These are phyloP conservation scores for Miichthys miiuy DNA, from an alignment of 2,797 vertebrate genomes.

Conservation along the genomic window DNA sequence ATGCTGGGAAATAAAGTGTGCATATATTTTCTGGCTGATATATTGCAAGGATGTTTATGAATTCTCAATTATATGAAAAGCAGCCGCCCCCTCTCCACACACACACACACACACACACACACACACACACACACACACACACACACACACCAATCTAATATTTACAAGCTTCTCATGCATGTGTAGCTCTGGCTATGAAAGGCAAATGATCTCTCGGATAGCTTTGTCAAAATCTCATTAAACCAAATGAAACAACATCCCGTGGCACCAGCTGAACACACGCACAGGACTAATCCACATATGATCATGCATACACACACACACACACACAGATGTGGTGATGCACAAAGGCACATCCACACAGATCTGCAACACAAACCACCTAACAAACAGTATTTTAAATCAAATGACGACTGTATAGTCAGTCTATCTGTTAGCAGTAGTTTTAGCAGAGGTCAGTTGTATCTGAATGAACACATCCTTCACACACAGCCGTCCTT, in stretches of 20 bases:
- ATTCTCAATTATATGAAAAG: conserved; percentile 43
- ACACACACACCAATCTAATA: conserved; percentile 68
- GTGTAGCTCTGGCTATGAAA: conserved; percentile 68
- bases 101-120: not conserved
- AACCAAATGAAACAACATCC: conserved; percentile 84
- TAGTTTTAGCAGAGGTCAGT: conserved; percentile 29
- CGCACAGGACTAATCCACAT: conserved; percentile 71
- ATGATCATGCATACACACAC: conserved; percentile 46
- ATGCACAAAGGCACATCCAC: conserved; percentile 55
- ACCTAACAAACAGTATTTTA: conserved; percentile 35
- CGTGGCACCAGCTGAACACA: conserved; percentile 84
- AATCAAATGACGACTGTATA: conserved; percentile 21
- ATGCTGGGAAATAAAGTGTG: conserved; percentile 6
- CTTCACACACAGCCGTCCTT: conserved; percentile 52
- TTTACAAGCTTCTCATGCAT: conserved; percentile 69
- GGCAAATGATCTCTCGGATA: conserved; percentile 74
- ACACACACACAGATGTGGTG: conserved; percentile 41
- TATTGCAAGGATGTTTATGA: conserved; percentile 35
- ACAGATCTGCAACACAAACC: conserved; percentile 33
- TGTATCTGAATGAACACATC: conserved; percentile 62
- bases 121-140: conserved; percentile 21
- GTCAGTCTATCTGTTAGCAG: conserved; percentile 25
- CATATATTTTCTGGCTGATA: conserved; percentile 17
- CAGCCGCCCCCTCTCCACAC: not conserved
- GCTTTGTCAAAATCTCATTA: conserved; percentile 88